These are phyloP conservation scores for Engraulis encrasicolus DNA, from an alignment of 2,113 vertebrate genomes.

Conservation along the genomic window DNA sequence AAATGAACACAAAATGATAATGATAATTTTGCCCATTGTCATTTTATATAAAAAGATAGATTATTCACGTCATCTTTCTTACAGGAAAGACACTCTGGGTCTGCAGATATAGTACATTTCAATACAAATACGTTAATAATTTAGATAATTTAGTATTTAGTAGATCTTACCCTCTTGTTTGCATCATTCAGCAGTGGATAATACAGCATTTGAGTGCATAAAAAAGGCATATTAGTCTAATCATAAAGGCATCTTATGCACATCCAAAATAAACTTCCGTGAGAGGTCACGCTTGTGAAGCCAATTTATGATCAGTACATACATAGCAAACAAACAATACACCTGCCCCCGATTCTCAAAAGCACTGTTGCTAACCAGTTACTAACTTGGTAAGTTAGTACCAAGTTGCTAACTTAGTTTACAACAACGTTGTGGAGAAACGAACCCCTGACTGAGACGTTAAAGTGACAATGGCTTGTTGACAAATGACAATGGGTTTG, in stretches of 20 bases:
- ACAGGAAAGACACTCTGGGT: slow-evolving; percentile 16
- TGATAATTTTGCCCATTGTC: neutral
- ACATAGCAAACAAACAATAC: neutral
- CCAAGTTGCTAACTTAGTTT: no score
- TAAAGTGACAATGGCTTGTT: neutral
- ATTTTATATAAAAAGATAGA: neutral
- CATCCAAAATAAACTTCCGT: slow-evolving; percentile 3
- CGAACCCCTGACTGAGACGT: neutral
- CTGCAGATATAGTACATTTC: slow-evolving; percentile 12
- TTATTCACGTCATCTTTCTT: neutral
- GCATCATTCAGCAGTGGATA: neutral
- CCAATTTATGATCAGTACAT: neutral
- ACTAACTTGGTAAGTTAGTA: no score
- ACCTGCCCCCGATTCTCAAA: no score
- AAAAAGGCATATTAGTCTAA: slow-evolving; percentile 14
- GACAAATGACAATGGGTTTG: no score
- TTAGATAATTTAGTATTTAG: slow-evolving; percentile 10
- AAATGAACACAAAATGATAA: neutral
- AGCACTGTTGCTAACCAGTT: no score
- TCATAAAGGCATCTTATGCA: slow-evolving; percentile 20
- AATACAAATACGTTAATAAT: slow-evolving; percentile 12
- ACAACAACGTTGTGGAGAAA: no score
- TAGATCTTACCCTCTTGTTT: neutral
- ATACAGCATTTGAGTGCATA: slow-evolving; percentile 11
- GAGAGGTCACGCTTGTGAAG: neutral